Percentiles rank a stretch among this genome's conserved stretches.
Evolutionary conservation across 2,797 vertebrate genomes (phyloP).

Genomic region (Trematomus bernacchii): DNA sequence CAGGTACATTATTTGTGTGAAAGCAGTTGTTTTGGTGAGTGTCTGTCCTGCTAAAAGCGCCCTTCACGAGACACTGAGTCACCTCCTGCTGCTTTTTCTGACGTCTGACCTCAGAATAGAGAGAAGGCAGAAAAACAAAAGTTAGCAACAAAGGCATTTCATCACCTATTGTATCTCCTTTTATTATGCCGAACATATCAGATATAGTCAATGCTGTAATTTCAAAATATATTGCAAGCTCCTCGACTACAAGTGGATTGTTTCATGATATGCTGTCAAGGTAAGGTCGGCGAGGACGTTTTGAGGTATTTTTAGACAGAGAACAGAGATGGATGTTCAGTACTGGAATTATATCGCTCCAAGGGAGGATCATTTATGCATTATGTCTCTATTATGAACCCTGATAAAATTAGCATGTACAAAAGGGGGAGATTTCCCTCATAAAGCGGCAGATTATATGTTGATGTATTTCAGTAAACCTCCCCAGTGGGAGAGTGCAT

Average conservation of each 20-base stretch:
- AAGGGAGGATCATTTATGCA: constrained; percentile 30
- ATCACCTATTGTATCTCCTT: neutral
- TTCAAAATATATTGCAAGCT: constrained; percentile 39
- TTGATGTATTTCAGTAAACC: constrained; percentile 6
- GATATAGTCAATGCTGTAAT: neutral
- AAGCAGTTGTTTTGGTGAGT: constrained; percentile 26
- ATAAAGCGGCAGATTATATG: constrained; percentile 13
- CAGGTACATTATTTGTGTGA: constrained; percentile 46
- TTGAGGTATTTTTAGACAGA: constrained; percentile 51
- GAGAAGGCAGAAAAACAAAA: neutral
- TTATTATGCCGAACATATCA: neutral
- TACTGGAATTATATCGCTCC: neutral
- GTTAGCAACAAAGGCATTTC: neutral
- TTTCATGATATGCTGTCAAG: constrained; percentile 36
- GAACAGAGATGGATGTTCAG: constrained; percentile 43
- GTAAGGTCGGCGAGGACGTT: constrained; percentile 46
- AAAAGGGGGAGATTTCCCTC: constrained; percentile 18
- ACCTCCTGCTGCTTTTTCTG: constrained; percentile 17
- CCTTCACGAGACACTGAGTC: constrained; percentile 2
- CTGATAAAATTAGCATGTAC: constrained; percentile 21
- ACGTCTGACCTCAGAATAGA: constrained; percentile 7
- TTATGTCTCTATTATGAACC: constrained; percentile 28
- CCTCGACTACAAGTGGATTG: constrained; percentile 29
- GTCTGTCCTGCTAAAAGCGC: constrained; percentile 31
- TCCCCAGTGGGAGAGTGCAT: constrained; percentile 25